Base-by-base conservation (phyloP, 1,140 invertebrate species). In the Hirudo medicinalis region DNA sequence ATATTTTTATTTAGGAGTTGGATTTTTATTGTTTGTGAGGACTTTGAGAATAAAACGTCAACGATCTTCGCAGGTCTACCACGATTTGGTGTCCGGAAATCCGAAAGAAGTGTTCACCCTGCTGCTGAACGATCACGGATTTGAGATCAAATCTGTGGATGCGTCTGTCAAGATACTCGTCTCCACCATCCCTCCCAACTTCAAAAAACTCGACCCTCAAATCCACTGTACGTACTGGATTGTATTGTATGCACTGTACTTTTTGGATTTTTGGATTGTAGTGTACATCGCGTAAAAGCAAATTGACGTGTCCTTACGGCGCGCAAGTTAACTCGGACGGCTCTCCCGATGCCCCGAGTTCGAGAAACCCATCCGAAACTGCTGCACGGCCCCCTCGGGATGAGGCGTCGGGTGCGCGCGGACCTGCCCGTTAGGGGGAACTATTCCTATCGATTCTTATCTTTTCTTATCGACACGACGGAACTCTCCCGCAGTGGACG, bases 141-240 rank as follows among this genome's bases (percentile, higher is more conserved):
- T 93, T 80, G 91, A 92, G 76, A 88, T 94, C 49, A 87, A 85
- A 22, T 87, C 72, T 69, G 79, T 80, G 27, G 89, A 91, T 70
- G 91, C 92, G 0, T 89, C 89, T 54, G 91, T 96, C 0, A 85
- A 91, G 55, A 87, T 95, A 73, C 84, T 97, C 22, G 90, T 97
- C 71, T 91, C 94, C 0, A 97, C 94, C 0, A 85, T 97, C 70
- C 91, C 91, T 72, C 91, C 91, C 76, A 96, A 97, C 82, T 83
- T 96, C 73, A 86, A 91, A 53, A 95, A 96, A 82, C 80, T 97
- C 17, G 93, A 97, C 77, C 88, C 92, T 0, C 92, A 95, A 80
- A 86, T 93, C 4, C 92, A 94, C 79, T 83, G 84, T 85, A 78
- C 80, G 80, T 79, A 72, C 36, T 68, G 27, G 3, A 32, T 9